These are phyloP conservation scores for Falco rusticolus DNA, from an alignment of 2,797 vertebrate species.

Conservation along the genomic window DNA sequence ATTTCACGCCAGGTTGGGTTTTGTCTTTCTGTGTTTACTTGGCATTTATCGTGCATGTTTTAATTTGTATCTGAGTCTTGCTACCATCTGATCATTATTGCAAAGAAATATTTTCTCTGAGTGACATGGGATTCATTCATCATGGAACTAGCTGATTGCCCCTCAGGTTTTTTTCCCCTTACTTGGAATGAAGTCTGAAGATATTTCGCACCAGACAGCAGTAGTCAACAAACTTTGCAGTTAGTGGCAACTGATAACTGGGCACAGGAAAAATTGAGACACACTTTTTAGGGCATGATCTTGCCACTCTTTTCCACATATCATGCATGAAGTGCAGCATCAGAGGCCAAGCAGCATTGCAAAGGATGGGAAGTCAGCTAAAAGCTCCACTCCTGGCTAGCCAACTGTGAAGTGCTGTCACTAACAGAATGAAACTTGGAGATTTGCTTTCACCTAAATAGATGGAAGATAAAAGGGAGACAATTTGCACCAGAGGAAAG, in stretches of 20 bases:
- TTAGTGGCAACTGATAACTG: conserved; percentile 10
- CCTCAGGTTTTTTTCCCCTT: conserved; percentile 55
- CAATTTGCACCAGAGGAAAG: background rate
- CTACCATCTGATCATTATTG: conserved; percentile 87
- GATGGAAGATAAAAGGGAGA: background rate
- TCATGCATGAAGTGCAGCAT: background rate
- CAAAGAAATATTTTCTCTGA: conserved; percentile 86
- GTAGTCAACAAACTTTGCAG: conserved; percentile 55
- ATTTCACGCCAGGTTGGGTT: conserved; percentile 85
- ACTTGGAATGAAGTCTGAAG: conserved; percentile 71
- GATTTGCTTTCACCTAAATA: background rate
- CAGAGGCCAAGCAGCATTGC: background rate
- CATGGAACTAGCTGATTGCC: conserved; percentile 76
- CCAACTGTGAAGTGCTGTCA: background rate
- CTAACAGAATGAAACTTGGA: background rate
- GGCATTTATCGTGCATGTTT: conserved; percentile 88
- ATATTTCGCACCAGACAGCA: conserved; percentile 18
- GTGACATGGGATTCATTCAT: conserved; percentile 83
- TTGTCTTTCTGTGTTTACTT: conserved; percentile 86
- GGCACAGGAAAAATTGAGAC: background rate
- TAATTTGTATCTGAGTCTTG: conserved; percentile 86
- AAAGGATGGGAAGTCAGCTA: background rate
- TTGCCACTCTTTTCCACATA: background rate
- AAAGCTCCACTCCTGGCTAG: background rate
- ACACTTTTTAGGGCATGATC: background rate